phyloP scores from a whole-genome alignment of 2,113 vertebrate genomes.

The Calidris pugnax region DNA sequence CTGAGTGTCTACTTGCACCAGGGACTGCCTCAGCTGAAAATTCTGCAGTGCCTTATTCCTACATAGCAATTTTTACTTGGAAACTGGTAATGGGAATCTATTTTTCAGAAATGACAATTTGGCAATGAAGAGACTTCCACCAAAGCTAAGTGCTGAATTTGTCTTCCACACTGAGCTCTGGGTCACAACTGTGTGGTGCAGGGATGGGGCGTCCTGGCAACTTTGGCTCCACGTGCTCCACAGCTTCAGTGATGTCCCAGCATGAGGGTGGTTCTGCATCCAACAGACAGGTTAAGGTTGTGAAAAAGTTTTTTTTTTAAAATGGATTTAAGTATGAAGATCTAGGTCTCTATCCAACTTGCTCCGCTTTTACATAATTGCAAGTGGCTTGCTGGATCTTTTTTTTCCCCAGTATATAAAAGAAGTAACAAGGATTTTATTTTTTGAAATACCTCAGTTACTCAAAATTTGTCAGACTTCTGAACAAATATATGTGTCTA shows the following conservation, averaged over 20 bases:
- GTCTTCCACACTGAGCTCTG: background rate
- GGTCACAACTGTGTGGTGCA: background rate
- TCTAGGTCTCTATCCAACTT: background rate
- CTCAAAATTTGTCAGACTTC: background rate
- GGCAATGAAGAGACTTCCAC: background rate
- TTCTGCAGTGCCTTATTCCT: background rate
- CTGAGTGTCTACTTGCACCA: background rate
- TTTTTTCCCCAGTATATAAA: background rate
- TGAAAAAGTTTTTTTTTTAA: background rate
- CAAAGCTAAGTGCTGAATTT: background rate
- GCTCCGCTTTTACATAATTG: background rate
- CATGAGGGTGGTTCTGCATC: background rate
- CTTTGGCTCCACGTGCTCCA: background rate
- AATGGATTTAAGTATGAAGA: background rate
- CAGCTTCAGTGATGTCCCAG: background rate
- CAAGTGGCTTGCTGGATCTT: background rate
- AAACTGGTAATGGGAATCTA: background rate
- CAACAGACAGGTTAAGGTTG: background rate
- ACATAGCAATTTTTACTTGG: accelerated
- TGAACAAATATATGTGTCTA: background rate
- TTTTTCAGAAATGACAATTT: background rate
- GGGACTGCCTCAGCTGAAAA: background rate
- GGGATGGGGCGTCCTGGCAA: background rate
- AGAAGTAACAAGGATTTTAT: background rate
- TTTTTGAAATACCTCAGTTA: background rate